These are phyloP conservation scores for Hydroisotoma schaefferi DNA, from an alignment of 2,888 invertebrate species.

Conservation along the genomic window DNA sequence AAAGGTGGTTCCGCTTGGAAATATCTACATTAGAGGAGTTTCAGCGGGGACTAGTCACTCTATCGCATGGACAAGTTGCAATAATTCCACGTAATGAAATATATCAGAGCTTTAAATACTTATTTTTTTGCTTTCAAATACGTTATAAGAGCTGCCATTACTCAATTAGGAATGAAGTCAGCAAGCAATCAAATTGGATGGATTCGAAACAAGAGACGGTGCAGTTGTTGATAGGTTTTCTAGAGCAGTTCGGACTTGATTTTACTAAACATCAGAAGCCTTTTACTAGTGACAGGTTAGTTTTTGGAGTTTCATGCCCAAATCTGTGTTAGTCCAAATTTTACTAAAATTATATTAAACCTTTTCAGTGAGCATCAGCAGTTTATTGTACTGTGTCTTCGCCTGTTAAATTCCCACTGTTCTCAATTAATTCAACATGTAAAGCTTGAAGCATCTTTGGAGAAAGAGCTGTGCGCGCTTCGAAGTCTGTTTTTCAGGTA, in stretches of 20 bases:
- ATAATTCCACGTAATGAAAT: neutral
- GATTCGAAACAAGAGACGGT: constrained; percentile 63
- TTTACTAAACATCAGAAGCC: constrained; percentile 55
- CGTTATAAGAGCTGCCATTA: neutral
- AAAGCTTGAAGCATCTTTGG: constrained; percentile 54
- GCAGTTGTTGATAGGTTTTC: constrained; percentile 56
- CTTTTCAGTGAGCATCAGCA: constrained; percentile 57
- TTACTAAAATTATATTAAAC: too few species aligned
- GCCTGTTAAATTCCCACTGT: constrained; percentile 60
- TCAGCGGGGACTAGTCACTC: constrained; percentile 65
- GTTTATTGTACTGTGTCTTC: constrained; percentile 60
- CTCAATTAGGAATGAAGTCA: neutral
- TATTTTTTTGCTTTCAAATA: too few species aligned
- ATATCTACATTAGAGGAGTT: constrained; percentile 59
- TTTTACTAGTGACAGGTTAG: constrained; percentile 54
- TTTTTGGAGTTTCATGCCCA: neutral
- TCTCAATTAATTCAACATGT: constrained; percentile 56
- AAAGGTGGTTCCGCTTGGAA: constrained; percentile 59
- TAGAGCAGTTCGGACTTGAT: constrained; percentile 59
- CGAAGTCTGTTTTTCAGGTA: constrained; percentile 59
- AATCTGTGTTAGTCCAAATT: too few species aligned
- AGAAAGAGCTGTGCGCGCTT: constrained; percentile 57
- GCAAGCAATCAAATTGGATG: constrained; percentile 58
- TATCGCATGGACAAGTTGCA: constrained; percentile 59
- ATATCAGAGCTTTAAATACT: neutral